A percentile compares a stretch with the other conserved stretches of the same genome.
These are phyloP conservation scores for Drosophila pseudotakahashii DNA, from an alignment of 2,888 invertebrate genomes.

Conservation along the genomic window DNA sequence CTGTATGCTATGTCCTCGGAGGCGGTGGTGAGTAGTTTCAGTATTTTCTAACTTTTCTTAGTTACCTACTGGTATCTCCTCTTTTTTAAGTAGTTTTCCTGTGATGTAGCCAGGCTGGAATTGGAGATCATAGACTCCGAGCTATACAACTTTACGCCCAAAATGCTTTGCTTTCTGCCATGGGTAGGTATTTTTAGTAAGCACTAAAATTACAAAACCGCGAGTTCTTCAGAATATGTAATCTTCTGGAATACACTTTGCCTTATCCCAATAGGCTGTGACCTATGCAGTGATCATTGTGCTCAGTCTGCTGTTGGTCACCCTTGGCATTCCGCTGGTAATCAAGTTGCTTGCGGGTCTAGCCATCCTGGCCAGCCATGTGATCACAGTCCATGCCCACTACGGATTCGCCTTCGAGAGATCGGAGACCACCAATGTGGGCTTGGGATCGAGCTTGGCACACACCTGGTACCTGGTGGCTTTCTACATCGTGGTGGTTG, in stretches of 20 bases:
- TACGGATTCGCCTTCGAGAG: conserved; percentile 24
- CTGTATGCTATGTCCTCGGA: conserved; percentile 85
- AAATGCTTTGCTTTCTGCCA: not conserved
- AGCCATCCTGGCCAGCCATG: conserved; percentile 86
- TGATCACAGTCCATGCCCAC: conserved; percentile 86
- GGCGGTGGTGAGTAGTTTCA: conserved; percentile 25
- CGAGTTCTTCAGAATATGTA: too few relatives aligned
- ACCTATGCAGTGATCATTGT: conserved; percentile 85
- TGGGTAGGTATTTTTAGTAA: not conserved
- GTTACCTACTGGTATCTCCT: not conserved
- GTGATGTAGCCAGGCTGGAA: conserved; percentile 4
- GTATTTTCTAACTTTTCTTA: not conserved
- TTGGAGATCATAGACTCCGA: conserved; percentile 2
- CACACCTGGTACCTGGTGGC: conserved; percentile 87
- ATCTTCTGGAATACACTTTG: not conserved
- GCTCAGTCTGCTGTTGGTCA: conserved; percentile 89
- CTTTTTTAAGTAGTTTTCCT: not conserved
- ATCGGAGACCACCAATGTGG: conserved; percentile 86
- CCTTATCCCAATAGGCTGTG: conserved; percentile 14
- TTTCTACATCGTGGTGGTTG: conserved; percentile 89
- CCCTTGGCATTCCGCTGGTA: conserved; percentile 91
- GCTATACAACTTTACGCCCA: not conserved
- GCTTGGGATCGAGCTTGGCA: conserved; percentile 87
- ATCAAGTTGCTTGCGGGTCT: conserved; percentile 90
- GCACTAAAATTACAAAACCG: not conserved